Percentiles rank a stretch among this genome's conserved stretches.
These are phyloP conservation scores for Pachycephus smyrnensis DNA, from an alignment of 2,888 invertebrate species.

Conservation along the genomic window DNA sequence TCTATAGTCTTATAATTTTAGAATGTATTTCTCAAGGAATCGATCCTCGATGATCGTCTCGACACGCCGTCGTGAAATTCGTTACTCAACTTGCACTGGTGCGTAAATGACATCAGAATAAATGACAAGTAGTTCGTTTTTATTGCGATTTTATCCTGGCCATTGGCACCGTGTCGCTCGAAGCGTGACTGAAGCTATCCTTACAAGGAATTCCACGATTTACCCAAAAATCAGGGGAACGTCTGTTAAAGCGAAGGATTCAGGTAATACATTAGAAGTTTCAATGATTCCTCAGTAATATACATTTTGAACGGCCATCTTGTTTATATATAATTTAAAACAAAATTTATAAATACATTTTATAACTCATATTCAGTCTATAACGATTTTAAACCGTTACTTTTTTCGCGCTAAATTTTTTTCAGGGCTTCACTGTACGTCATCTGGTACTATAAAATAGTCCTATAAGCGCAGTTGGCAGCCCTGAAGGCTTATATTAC, in stretches of 20 bases:
- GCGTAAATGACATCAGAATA: conserved; percentile 6
- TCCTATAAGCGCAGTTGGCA: neutral
- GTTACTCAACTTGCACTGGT: conserved; percentile 5
- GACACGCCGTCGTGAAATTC: conserved; percentile 1
- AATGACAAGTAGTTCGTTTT: neutral
- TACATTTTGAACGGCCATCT: neutral
- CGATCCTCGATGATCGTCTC: neutral
- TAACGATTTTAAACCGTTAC: too few species aligned
- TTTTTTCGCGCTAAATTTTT: too few species aligned
- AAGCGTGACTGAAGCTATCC: neutral
- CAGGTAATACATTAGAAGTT: neutral
- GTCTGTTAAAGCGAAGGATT: neutral
- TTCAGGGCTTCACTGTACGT: too few species aligned
- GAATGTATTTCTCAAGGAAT: neutral
- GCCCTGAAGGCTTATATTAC: too few species aligned
- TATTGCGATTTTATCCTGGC: neutral
- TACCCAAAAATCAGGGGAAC: neutral
- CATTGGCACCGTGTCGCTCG: conserved; percentile 7
- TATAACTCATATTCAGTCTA: neutral
- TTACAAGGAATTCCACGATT: neutral
- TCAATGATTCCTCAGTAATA: neutral
- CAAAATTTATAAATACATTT: neutral
- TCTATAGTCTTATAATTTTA: neutral
- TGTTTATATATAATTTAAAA: neutral
- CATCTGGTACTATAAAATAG: neutral